Evolutionary conservation across 1,140 invertebrate species (phyloP).

Genomic region (Nomia melanderi): DNA sequence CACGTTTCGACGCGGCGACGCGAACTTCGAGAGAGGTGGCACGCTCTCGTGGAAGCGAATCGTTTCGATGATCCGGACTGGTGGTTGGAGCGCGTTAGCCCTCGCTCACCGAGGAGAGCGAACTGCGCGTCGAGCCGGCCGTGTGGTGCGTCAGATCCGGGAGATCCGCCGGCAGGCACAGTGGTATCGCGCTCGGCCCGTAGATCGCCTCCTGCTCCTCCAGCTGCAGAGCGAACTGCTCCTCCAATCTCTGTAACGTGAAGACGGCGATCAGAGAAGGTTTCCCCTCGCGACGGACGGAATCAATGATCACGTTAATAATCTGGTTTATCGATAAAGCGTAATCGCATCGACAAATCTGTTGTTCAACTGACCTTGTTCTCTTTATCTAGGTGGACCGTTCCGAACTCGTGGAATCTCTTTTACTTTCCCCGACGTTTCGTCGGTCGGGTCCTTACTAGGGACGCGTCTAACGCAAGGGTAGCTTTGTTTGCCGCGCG

Average conservation of each 20-base stretch:
- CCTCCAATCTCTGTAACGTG: conserved; percentile 89
- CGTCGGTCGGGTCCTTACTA: conserved; percentile 37
- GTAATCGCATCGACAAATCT: conserved; percentile 43
- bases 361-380: conserved; percentile 61
- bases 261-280: background rate
- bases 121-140: conserved; percentile 86
- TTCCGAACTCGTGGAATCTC: conserved; percentile 64
- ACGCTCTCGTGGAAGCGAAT: background rate
- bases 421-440: conserved; percentile 47
- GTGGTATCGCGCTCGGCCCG: conserved; percentile 81
- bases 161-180: conserved; percentile 84
- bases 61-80: background rate
- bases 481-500: conserved; percentile 7
- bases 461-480: conserved; percentile 31
- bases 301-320: background rate
- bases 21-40: background rate
- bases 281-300: too few species aligned
- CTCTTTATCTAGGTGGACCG: conserved; percentile 51
- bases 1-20: too few species aligned
- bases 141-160: conserved; percentile 82
- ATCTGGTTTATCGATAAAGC: background rate
- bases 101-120: conserved; percentile 85
- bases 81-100: conserved; percentile 73
- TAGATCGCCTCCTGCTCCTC: conserved; percentile 92
- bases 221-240: conserved; percentile 90